A percentile compares a stretch with the other conserved stretches of the same genome.
Conservation (phyloP, 2,797 vertebrate species). For the Peromyscus nudipes region DNA sequence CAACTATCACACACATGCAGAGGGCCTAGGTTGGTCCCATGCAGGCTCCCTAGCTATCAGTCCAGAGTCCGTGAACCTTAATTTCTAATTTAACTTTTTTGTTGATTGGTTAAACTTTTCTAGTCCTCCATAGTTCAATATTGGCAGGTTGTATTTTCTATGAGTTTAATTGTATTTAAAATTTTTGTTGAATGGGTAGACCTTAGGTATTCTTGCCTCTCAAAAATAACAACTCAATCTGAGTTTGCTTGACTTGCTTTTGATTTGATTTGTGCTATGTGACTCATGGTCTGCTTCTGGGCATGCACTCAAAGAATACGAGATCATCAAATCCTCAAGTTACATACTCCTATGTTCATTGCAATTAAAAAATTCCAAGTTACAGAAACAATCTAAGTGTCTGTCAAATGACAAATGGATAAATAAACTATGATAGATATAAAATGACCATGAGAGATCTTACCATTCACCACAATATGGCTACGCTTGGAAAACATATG, state of each 20-base stretch:
- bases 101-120: not conserved
- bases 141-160: not conserved
- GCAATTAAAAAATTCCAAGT: not conserved
- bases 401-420: not conserved
- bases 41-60: too few relatives aligned
- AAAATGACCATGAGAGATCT: not conserved
- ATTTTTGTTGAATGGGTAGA: not conserved
- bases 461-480: not conserved
- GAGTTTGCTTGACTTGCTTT: not conserved
- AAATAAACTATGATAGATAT: not conserved
- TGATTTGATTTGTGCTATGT: not conserved
- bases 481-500: not conserved
- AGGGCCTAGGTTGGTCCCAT: too few relatives aligned
- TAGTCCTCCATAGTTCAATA: not conserved
- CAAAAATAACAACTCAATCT: not conserved
- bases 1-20: too few relatives aligned
- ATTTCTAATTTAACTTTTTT: not conserved
- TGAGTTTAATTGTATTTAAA: not conserved
- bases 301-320: not conserved
- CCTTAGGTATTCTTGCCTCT: not conserved
- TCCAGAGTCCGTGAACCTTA: too few relatives aligned
- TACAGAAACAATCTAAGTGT: not conserved
- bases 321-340: not conserved
- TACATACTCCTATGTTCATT: not conserved
- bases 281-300: not conserved